Evolutionary conservation across 2,888 invertebrate species (phyloP).

Genomic region (Halictus ligatus): DNA sequence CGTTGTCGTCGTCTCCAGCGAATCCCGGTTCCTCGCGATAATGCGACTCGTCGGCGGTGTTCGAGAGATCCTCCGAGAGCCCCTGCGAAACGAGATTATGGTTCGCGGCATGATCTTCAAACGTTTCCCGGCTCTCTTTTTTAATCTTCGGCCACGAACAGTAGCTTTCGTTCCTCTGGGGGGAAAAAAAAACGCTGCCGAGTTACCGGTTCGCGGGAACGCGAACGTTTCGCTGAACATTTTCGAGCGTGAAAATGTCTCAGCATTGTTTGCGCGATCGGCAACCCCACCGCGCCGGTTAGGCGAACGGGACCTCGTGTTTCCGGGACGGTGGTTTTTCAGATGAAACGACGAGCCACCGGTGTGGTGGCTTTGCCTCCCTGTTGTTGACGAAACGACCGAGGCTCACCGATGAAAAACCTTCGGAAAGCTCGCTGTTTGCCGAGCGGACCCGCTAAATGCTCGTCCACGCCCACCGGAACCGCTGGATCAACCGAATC

Average conservation of each 20-base stretch:
- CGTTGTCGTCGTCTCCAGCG: not conserved
- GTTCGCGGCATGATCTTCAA: not conserved
- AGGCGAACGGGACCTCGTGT: not conserved
- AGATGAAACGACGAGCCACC: conserved; percentile 6
- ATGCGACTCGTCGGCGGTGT: not conserved
- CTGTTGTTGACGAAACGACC: not conserved
- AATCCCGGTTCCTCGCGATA: not conserved
- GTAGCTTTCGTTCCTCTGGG: not conserved
- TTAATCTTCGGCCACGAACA: not conserved
- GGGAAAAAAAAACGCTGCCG: not conserved
- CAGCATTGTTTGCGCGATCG: conserved; percentile 8
- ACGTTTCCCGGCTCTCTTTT: not conserved
- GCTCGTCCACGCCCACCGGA: not conserved
- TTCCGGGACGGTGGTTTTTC: not conserved
- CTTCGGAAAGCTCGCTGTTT: not conserved
- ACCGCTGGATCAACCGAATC: not conserved
- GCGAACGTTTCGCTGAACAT: not conserved
- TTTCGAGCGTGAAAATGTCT: not conserved
- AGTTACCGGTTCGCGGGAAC: not conserved
- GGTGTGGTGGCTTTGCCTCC: not conserved
- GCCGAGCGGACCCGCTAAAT: not conserved
- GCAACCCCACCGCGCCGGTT: not conserved
- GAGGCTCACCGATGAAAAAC: conserved; percentile 3
- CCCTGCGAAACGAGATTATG: not conserved
- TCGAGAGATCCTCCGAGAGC: not conserved